Percentiles rank a stretch among this genome's conserved stretches.
Evolutionary conservation across 2,888 invertebrate species (phyloP).

Genomic region (Conus canariensis): DNA sequence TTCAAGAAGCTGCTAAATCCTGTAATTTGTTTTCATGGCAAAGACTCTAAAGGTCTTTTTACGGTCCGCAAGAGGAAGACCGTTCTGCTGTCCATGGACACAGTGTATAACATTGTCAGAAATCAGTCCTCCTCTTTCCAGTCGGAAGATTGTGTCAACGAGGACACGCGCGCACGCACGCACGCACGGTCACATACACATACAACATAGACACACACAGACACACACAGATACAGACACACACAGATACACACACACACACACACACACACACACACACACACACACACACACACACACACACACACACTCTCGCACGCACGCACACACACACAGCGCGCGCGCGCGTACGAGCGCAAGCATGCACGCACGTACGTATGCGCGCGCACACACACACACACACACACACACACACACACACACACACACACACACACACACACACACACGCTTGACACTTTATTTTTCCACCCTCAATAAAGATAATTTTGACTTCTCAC

Average conservation of each 20-base stretch:
- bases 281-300: neutral
- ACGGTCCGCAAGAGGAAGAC: no score
- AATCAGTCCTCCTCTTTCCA: no score
- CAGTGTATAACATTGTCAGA: no score
- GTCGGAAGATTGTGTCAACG: no score
- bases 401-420: neutral
- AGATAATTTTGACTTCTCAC: no score
- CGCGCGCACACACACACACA: neutral
- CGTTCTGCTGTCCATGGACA: no score
- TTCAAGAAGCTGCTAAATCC: no score
- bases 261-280: neutral
- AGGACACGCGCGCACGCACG: neutral
- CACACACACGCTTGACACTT: no score
- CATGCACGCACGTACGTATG: neutral
- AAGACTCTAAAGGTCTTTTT: no score
- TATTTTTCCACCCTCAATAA: no score
- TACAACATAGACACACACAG: no score
- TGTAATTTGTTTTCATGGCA: no score
- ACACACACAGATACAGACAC: neutral
- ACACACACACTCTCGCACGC: neutral
- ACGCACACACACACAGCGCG: neutral
- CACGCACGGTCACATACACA: neutral
- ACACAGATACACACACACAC: neutral
- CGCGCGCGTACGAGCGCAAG: neutral
- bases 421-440: neutral